Evolutionary conservation across 2,113 vertebrate species (phyloP), one percentile per base, ranked within the genome.

Genomic region (Calidris pugnax): DNA sequence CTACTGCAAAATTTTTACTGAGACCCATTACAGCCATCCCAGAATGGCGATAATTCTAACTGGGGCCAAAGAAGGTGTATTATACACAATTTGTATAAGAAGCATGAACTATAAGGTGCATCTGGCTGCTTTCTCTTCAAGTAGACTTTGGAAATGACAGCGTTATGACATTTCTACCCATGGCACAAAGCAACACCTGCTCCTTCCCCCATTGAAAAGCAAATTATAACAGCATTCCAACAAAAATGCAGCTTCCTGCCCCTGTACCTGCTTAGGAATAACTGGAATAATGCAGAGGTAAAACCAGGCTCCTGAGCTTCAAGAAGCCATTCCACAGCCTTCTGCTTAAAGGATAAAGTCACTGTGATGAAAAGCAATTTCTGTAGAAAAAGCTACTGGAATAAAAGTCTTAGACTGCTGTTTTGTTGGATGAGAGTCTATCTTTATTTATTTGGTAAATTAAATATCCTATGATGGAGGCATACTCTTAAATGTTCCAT

Each of bases 371-470:
- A 88, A 88, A 84, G 55, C 60, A 81, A 27, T 48, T 89, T 88
- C 72, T 91, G 80, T 89, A 83, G 89, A 75, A 48, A 85, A 77
- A 92, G 77, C 50, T 89, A 20, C 80, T 59, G 57, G n/a, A 95
- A 96, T 97, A 95, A 97, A 96, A 78, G 56, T 82, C 89, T 94
- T 91, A 87, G 37, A 24, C 32, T 66, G 45, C 13, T 57, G n/a
- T 23, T 76, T 79, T 66, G n/a, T 69, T 93, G 90, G 53, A 51
- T 57, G 39, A 59, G 55, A 90, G 80, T 81, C 48, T 87, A 0
- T 73, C 13, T 80, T 73, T 77, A 28, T 74, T 96, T 92, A 48
- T 81, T 57, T 66, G 19, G 10, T 87, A 76, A 48, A 87, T 85
- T 75, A 93, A 92, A 75, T 17, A 26, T 37, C 35, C 79, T 60